A percentile compares a stretch with the other conserved stretches of the same genome.
These are phyloP conservation scores for Drosophila kikkawai DNA, from an alignment of 1,140 invertebrate species.

Conservation along the genomic window DNA sequence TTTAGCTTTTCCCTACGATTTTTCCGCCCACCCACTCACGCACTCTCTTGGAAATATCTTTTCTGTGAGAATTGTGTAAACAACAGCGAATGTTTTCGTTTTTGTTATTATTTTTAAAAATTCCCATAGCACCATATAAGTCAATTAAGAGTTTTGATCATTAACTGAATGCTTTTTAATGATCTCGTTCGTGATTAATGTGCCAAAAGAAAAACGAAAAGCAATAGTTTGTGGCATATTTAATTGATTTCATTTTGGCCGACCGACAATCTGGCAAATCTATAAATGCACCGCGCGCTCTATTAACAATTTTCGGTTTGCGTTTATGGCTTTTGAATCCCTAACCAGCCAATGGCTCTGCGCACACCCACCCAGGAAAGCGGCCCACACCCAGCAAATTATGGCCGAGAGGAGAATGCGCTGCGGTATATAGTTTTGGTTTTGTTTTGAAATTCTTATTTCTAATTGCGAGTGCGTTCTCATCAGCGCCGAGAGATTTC, in stretches of 20 bases:
- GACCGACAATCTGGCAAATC: constrained; percentile 30
- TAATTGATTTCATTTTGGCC: constrained; percentile 39
- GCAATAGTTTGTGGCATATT: constrained; percentile 26
- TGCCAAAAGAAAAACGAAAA: constrained; percentile 23
- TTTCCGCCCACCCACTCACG: constrained; percentile 46
- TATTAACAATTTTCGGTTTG: constrained; percentile 72
- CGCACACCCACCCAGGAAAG: constrained; percentile 32
- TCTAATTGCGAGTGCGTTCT: constrained; percentile 71
- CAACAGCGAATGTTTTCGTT: constrained; percentile 58
- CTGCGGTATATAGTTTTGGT: constrained; percentile 51
- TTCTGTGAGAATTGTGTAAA: constrained; percentile 49
- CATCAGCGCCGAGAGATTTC: constrained; percentile 62
- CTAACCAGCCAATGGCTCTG: constrained; percentile 10
- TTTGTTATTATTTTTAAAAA: constrained; percentile 55
- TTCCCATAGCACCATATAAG: constrained; percentile 50
- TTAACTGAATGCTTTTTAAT: constrained; percentile 45
- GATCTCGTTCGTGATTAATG: constrained; percentile 37
- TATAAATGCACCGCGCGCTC: constrained; percentile 67
- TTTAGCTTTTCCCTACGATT: constrained; percentile 33
- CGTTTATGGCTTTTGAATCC: constrained; percentile 47
- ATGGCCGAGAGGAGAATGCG: constrained; percentile 45
- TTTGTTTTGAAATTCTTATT: constrained; percentile 70
- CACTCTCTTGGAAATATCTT: constrained; percentile 9
- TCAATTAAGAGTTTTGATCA: constrained; percentile 36
- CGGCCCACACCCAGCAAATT: constrained; percentile 53